These are phyloP conservation scores for Octomys mimax DNA, from an alignment of 2,797 vertebrate species.

Conservation along the genomic window DNA sequence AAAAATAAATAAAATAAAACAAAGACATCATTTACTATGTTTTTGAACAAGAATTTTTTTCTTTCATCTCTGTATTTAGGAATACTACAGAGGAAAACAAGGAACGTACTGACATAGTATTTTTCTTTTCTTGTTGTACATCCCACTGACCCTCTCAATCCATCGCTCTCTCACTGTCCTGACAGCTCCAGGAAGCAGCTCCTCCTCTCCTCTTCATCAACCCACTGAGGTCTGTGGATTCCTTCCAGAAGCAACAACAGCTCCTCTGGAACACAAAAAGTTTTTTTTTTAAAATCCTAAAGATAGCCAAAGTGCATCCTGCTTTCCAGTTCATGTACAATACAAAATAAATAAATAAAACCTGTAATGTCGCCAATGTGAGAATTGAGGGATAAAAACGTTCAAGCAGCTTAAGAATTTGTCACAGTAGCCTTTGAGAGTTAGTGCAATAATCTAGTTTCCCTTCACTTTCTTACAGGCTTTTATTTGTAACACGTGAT, in stretches of 20 bases:
- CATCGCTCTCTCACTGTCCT: conserved; percentile 78
- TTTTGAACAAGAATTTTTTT: background rate
- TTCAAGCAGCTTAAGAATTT: background rate
- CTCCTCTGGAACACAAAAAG: conserved; percentile 61
- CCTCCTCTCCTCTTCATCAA: conserved; percentile 74
- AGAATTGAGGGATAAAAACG: background rate
- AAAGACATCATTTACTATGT: background rate
- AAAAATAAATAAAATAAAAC: too few relatives aligned
- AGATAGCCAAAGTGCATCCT: conserved; percentile 46
- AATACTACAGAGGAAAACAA: conserved; percentile 22
- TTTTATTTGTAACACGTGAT: conserved; percentile 23
- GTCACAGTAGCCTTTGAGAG: conserved; percentile 24
- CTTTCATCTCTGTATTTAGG: background rate
- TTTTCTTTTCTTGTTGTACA: conserved; percentile 40
- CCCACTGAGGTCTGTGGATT: conserved; percentile 71
- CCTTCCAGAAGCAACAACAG: conserved; percentile 71
- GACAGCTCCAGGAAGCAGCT: conserved; percentile 62
- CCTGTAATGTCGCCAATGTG: background rate
- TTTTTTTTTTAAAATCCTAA: conserved; percentile 44
- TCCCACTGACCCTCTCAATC: background rate
- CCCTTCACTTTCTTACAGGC: background rate
- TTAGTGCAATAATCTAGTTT: background rate
- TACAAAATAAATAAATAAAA: background rate
- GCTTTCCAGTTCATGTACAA: background rate
- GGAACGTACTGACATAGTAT: background rate